Conservation (phyloP, 1,140 invertebrate species). For the Orius insidiosus region DNA sequence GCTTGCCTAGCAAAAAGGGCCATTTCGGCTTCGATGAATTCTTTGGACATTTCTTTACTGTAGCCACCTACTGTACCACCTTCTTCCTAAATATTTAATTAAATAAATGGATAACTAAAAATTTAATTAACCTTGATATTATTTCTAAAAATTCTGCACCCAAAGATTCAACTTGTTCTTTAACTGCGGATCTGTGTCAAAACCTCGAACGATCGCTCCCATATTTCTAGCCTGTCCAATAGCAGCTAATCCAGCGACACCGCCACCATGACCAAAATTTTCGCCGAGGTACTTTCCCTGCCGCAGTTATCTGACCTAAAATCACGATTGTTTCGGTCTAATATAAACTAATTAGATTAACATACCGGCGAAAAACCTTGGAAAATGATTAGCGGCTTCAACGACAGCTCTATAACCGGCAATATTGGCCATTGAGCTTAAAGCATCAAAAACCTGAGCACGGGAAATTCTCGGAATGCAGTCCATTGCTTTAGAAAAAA, state of each 20-base stretch:
- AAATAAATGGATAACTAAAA: constrained; percentile 10
- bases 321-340: background rate
- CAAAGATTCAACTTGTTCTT: constrained; percentile 77
- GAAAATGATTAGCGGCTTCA: constrained; percentile 77
- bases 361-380: constrained; percentile 68
- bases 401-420: constrained; percentile 78
- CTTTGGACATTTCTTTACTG: constrained; percentile 80
- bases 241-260: constrained; percentile 76
- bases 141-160: constrained; percentile 74
- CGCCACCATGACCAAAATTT: constrained; percentile 77
- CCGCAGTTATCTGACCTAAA: constrained; percentile 67
- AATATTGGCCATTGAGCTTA: constrained; percentile 86
- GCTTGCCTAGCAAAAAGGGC: constrained; percentile 72
- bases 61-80: constrained; percentile 71
- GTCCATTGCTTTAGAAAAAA: constrained; percentile 48
- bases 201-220: constrained; percentile 77
- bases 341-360: background rate
- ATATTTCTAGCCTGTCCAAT: constrained; percentile 73
- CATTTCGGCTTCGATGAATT: constrained; percentile 74
- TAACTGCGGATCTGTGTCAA: constrained; percentile 74
- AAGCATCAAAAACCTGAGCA: constrained; percentile 76
- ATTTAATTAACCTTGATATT: constrained; percentile 38
- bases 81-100: constrained; percentile 54
- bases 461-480: constrained; percentile 66
- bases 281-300: constrained; percentile 68